Evolutionary conservation across 2,888 invertebrate species (phyloP), one percentile per base, ranked within the genome.

Genomic region (Sinelater perroti): DNA sequence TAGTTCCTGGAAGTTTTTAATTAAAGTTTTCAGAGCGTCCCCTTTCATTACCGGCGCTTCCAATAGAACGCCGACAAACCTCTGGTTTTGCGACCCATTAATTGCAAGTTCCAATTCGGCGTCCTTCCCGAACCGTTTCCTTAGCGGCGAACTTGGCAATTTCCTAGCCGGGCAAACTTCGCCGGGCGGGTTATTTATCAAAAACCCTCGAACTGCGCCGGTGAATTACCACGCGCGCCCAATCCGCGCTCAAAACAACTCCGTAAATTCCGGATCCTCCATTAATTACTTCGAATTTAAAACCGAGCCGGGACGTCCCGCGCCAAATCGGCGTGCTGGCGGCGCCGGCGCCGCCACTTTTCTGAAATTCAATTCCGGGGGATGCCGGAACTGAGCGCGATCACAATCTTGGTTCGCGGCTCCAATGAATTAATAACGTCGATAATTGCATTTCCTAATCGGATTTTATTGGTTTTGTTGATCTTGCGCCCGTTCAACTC

Each of bases 271-370:
- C 10, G 35, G 40, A 42, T 44, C 42, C 28, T 11, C 52, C 31
- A 52, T 52, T 44, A 52, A 52, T 52, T 52, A 44, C 33, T 13
- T 8, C 7, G 40, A 52, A 44, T 52, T 44, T 42, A 52, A 52
- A 42, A 42, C 30, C 21, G 30, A 31, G 36, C 49, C 28, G 11
- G 38, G 31, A 40, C 18, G 4, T 10, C 35, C 26, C 14, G 40
- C 31, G 44, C 52, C 44, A 44, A 52, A 52, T 52, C 51, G 51
- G 18, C 16, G 28, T 44, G 33, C 35, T 36, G 45, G 45, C 45
- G 14, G 16, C 8, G 24, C 17, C 21, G 26, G 31, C 10, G 42
- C 20, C 14, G 20, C 16, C 45, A 44, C 44, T 42, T 52, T 52
- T 51, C 16, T 24, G 44, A 33, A 35, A 52, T 52, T 52, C 26